Evolutionary conservation across 2,113 vertebrate species (phyloP).

Genomic region (Calcarius ornatus): DNA sequence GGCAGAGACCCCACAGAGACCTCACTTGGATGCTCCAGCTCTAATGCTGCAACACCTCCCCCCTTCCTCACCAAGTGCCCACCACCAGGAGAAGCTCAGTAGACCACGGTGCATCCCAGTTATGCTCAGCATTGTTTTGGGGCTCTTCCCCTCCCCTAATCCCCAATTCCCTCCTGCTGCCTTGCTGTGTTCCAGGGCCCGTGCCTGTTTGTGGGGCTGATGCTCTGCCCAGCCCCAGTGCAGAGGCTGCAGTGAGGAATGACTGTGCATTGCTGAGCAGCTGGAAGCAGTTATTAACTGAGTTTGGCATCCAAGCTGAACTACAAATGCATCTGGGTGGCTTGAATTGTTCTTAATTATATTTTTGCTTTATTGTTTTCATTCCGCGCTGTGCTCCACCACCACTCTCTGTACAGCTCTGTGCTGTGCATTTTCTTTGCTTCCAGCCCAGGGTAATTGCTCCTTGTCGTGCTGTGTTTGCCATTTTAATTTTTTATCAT

Average conservation of each 20-base stretch:
- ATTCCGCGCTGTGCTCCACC: not conserved
- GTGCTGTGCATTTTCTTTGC: not conserved
- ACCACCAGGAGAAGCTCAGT: not conserved
- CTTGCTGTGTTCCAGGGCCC: not conserved
- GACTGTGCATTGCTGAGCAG: not conserved
- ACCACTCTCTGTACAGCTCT: not conserved
- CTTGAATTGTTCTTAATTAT: conserved; percentile 48
- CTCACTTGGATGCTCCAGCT: too few relatives aligned
- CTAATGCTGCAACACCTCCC: not conserved
- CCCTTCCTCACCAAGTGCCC: rapidly evolving
- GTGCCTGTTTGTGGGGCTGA: not conserved
- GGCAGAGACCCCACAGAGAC: not conserved
- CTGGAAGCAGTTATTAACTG: conserved; percentile 12
- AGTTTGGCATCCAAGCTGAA: not conserved
- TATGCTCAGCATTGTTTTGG: not conserved
- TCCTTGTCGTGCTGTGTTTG: conserved; percentile 29
- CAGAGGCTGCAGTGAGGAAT: not conserved
- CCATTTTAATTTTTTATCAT: conserved; percentile 57
- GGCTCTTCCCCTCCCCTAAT: not conserved
- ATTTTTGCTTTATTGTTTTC: conserved; percentile 58
- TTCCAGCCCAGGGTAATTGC: conserved; percentile 1
- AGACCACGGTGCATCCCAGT: rapidly evolving
- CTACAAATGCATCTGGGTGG: conserved; percentile 4
- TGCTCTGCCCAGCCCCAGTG: not conserved
- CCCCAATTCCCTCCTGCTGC: not conserved